phyloP scores from a whole-genome alignment of 1,140 invertebrate genomes.

The Pachyrhynchus sulphureomaculatus region DNA sequence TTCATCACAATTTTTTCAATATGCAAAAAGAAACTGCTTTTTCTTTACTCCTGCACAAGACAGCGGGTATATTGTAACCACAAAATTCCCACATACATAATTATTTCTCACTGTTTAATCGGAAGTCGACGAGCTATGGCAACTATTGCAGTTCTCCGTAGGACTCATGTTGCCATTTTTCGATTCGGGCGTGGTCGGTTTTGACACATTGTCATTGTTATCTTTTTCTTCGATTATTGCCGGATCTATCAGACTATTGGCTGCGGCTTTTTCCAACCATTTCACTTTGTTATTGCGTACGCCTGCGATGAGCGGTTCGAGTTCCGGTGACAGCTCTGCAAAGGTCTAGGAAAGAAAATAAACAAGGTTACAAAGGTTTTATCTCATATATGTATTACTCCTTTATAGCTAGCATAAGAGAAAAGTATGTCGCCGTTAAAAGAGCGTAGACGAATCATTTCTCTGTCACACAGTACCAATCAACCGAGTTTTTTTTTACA shows the following conservation, averaged over 20 bases:
- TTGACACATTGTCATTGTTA: constrained; percentile 47
- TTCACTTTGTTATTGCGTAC: constrained; percentile 79
- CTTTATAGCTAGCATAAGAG: too few species aligned
- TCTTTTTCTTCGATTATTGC: constrained; percentile 36
- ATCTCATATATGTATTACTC: too few species aligned
- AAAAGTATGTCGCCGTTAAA: too few species aligned
- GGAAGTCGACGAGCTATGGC: constrained; percentile 22
- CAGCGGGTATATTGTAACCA: too few species aligned
- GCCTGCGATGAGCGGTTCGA: constrained; percentile 80
- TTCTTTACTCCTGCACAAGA: too few species aligned
- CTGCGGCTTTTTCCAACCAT: constrained; percentile 74
- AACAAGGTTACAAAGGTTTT: constrained; percentile 1
- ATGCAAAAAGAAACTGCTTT: too few species aligned
- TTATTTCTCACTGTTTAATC: constrained; percentile 11
- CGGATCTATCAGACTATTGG: constrained; percentile 39
- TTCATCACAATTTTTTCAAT: too few species aligned
- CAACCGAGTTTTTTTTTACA: too few species aligned
- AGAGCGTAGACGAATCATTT: too few species aligned
- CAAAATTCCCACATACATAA: too few species aligned
- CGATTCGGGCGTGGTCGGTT: constrained; percentile 38
- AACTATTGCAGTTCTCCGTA: constrained; percentile 22
- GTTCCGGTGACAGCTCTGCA: constrained; percentile 70
- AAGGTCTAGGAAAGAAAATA: constrained; percentile 69
- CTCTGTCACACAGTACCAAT: too few species aligned
- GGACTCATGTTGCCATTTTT: constrained; percentile 18